Percentiles rank a stretch among this genome's conserved stretches.
phyloP scores from a whole-genome alignment of 2,797 vertebrate genomes.

The Loris lydekkerianus region DNA sequence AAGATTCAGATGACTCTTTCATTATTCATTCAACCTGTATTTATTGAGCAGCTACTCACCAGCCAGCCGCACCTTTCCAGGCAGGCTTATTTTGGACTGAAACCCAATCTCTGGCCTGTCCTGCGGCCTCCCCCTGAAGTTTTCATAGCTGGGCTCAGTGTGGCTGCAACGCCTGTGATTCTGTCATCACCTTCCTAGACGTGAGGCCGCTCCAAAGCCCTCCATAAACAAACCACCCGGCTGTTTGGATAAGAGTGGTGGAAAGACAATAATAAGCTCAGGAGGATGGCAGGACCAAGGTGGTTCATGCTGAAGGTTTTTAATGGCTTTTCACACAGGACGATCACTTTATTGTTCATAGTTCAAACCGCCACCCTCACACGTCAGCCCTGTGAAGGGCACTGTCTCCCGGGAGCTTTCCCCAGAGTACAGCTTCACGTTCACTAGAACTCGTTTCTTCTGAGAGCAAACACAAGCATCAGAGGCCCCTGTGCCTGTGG shows the following conservation, averaged over 20 bases:
- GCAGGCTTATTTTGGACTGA: slow-evolving; percentile 39
- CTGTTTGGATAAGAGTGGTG: slow-evolving; percentile 85
- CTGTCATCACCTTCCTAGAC: slow-evolving; percentile 78
- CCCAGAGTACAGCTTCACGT: background rate
- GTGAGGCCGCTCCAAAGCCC: slow-evolving; percentile 71
- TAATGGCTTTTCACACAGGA: slow-evolving; percentile 49
- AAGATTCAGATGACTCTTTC: background rate
- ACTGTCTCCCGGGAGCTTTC: background rate
- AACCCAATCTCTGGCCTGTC: background rate
- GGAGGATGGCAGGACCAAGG: slow-evolving; percentile 72
- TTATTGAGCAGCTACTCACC: slow-evolving; percentile 54
- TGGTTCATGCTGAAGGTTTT: slow-evolving; percentile 76
- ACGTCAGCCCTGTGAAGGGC: background rate
- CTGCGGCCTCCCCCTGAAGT: background rate
- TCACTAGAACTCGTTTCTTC: background rate
- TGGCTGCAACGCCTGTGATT: slow-evolving; percentile 53
- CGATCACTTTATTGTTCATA: slow-evolving; percentile 73
- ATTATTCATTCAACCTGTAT: background rate
- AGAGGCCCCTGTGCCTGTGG: background rate
- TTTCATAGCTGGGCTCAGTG: slow-evolving; percentile 72
- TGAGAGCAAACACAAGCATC: slow-evolving; percentile 42
- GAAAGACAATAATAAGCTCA: slow-evolving; percentile 83
- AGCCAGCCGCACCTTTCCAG: background rate
- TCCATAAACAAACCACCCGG: slow-evolving; percentile 83
- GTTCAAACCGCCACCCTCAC: slow-evolving; percentile 75